Conservation (phyloP, 2,113 vertebrate species). For the Ammodytes dubius region DNA sequence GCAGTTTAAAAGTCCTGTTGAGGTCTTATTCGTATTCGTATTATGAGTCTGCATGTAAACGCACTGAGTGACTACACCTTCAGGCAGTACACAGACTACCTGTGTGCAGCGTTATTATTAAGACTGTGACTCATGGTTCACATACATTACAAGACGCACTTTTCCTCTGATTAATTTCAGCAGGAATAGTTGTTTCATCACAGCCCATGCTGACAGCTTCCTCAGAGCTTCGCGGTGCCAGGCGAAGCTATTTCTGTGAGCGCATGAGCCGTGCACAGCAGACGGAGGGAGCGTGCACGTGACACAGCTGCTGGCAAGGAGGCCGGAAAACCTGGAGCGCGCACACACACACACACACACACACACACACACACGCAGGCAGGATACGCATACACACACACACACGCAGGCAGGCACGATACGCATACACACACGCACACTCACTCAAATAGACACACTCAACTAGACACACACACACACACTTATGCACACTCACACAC, state of each 20-base stretch:
- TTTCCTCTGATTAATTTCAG: slow-evolving; percentile 25
- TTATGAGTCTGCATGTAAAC: no score
- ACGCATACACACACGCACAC: slow-evolving; percentile 1
- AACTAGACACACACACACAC: background rate
- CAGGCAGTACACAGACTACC: background rate
- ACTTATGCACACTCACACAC: background rate
- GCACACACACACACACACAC: slow-evolving; percentile 5
- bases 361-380: background rate
- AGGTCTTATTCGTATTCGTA: no score
- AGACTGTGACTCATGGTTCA: background rate
- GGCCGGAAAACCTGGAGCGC: slow-evolving; percentile 8
- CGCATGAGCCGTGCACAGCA: slow-evolving; percentile 29
- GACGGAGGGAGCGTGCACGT: slow-evolving; percentile 52
- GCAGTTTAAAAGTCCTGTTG: no score
- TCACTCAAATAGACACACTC: background rate
- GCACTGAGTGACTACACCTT: background rate
- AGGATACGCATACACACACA: slow-evolving; percentile 7
- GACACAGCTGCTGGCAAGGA: slow-evolving; percentile 63
- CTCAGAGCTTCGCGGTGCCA: slow-evolving; percentile 21
- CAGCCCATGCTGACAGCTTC: slow-evolving; percentile 15
- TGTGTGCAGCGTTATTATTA: background rate
- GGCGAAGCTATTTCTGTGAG: slow-evolving; percentile 70
- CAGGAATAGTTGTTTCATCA: slow-evolving; percentile 18
- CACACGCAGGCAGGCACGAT: background rate
- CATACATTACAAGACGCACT: background rate